Evolutionary conservation across 2,797 vertebrate genomes (phyloP).

Genomic region (Typhlichthys subterraneus): DNA sequence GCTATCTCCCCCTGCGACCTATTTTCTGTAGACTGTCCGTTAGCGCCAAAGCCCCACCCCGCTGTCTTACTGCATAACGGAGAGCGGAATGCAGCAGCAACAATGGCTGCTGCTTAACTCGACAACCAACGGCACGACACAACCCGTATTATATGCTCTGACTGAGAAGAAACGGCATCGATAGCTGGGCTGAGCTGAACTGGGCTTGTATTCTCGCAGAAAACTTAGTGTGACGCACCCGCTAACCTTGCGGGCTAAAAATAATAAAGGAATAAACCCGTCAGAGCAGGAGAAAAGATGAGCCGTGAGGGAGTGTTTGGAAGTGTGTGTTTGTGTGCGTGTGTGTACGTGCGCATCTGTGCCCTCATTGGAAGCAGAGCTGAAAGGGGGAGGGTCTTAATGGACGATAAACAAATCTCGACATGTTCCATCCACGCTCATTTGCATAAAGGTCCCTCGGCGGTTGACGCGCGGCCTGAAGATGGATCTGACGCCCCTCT

Average conservation of each 20-base stretch:
- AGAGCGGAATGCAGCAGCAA: constrained; percentile 16
- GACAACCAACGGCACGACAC: too few species aligned
- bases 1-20: constrained; percentile 37
- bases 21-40: constrained; percentile 40
- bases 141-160: too few species aligned
- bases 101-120: constrained; percentile 2
- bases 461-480: constrained; percentile 44
- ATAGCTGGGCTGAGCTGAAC: too few species aligned
- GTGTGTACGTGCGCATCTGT: constrained; percentile 4
- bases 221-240: too few species aligned
- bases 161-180: too few species aligned
- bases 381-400: constrained; percentile 51
- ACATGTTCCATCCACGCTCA: constrained; percentile 48
- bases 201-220: too few species aligned
- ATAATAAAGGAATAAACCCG: constrained; percentile 28
- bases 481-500: constrained; percentile 14
- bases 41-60: constrained; percentile 21
- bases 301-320: constrained; percentile 2
- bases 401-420: constrained; percentile 65
- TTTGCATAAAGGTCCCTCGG: constrained; percentile 64
- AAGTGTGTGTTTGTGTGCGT: constrained; percentile 1
- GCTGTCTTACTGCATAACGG: constrained; percentile 21
- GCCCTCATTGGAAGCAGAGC: constrained; percentile 31
- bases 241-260: not conserved
- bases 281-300: constrained; percentile 2